phyloP scores from a whole-genome alignment of 30 jellyfish, hydroid and myxozoan genomes.

The Nemopilema nomurai region DNA sequence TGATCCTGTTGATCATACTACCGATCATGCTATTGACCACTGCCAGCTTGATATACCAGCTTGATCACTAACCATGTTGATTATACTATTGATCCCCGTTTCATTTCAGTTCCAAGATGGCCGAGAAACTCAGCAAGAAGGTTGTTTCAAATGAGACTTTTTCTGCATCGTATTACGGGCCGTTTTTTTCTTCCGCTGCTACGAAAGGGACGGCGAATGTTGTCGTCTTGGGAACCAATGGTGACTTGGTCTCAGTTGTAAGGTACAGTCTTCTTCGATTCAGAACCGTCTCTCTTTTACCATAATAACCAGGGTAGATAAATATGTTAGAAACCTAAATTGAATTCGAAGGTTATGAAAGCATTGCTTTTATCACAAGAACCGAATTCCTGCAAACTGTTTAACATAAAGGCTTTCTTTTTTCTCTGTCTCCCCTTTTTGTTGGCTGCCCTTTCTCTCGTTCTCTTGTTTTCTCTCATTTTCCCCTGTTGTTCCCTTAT shows the following conservation, averaged over 20 bases:
- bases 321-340: background rate
- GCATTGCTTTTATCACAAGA: too few relatives aligned
- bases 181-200: conserved; percentile 32
- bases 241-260: conserved; percentile 69
- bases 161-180: conserved; percentile 60
- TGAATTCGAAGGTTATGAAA: too few relatives aligned
- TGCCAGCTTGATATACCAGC: too few relatives aligned
- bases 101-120: conserved; percentile 26
- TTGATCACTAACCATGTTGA: too few relatives aligned
- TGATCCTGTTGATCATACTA: too few relatives aligned
- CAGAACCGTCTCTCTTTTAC: background rate
- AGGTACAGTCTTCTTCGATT: conserved; percentile 38
- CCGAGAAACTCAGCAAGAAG: conserved; percentile 39
- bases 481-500: too few relatives aligned
- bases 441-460: too few relatives aligned
- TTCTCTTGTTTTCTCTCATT: too few relatives aligned
- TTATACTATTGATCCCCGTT: too few relatives aligned
- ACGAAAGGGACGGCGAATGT: conserved; percentile 72
- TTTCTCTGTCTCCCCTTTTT: too few relatives aligned
- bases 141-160: conserved; percentile 38
- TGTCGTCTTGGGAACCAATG: conserved; percentile 73
- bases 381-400: too few relatives aligned
- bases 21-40: too few relatives aligned
- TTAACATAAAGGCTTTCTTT: background rate
- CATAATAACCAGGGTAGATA: background rate